A percentile compares a stretch with the other conserved stretches of the same genome.
Evolutionary conservation across 64 coral and sea anemone genomes (phyloP).

Genomic region (Cladopsammia gracilis): DNA sequence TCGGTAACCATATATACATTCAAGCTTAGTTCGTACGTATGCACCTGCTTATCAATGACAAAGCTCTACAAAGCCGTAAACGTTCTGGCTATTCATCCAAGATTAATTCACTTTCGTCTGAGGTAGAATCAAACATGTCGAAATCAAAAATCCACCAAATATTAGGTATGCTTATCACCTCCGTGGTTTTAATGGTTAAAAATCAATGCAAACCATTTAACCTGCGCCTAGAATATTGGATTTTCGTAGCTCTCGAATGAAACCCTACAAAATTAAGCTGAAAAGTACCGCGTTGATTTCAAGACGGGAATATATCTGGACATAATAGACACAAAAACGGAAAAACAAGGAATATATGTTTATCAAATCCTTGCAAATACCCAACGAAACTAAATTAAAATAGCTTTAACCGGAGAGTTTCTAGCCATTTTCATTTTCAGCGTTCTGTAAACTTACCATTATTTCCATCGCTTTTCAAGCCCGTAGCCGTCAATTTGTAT

Average conservation of each 20-base stretch:
- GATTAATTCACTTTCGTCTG: conserved; percentile 25
- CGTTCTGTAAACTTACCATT: conserved; percentile 23
- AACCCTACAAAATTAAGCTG: not conserved
- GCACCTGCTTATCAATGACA: not conserved
- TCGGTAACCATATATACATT: too few species aligned
- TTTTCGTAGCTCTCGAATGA: not conserved
- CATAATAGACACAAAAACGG: not conserved
- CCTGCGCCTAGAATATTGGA: not conserved
- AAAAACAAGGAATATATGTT: not conserved
- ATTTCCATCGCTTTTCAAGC: conserved; percentile 35
- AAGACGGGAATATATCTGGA: not conserved
- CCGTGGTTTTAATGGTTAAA: not conserved
- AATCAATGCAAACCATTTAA: conserved; percentile 29
- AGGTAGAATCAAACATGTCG: not conserved
- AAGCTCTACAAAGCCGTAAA: not conserved
- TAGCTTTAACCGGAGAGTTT: not conserved
- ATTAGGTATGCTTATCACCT: not conserved
- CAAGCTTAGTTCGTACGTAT: not conserved
- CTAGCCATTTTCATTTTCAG: not conserved
- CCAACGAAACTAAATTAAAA: not conserved
- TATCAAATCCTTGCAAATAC: not conserved
- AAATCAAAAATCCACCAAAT: not conserved
- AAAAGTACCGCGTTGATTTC: not conserved
- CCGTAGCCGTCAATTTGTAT: conserved; percentile 22
- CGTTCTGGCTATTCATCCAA: conserved; percentile 21